These are phyloP conservation scores for Minunthozetes semirufus DNA, from an alignment of 2,888 invertebrate genomes.

Conservation along the genomic window DNA sequence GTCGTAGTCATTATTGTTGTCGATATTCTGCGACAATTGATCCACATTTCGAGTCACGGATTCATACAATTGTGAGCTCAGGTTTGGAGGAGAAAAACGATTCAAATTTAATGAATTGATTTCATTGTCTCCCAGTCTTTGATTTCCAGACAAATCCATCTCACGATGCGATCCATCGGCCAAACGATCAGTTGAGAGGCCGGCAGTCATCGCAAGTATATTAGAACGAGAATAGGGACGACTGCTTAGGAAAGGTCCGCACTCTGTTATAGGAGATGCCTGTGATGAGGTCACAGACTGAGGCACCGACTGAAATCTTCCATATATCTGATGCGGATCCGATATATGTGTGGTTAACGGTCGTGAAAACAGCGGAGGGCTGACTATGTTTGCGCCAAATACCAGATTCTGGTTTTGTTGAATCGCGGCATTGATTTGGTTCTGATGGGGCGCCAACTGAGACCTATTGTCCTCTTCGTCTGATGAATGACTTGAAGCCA, in stretches of 20 bases:
- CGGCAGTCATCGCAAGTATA: conserved; percentile 37
- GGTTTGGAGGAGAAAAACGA: neutral
- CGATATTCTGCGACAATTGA: neutral
- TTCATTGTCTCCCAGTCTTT: neutral
- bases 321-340: neutral
- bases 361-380: neutral
- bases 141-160: neutral
- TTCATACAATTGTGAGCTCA: neutral
- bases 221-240: conserved; percentile 34
- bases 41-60: neutral
- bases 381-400: neutral
- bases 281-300: neutral
- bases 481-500: conserved; percentile 91
- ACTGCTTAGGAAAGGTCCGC: conserved; percentile 21
- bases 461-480: conserved; percentile 63
- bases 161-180: neutral
- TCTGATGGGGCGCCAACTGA: conserved; percentile 27
- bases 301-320: neutral
- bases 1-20: neutral
- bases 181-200: neutral
- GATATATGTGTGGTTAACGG: neutral
- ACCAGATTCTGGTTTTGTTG: conserved; percentile 21
- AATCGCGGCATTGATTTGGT: conserved; percentile 35
- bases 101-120: neutral
- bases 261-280: conserved; percentile 20